Evolutionary conservation across 2,888 invertebrate genomes (phyloP), one percentile per base, ranked within the genome.

Genomic region (Syrista parreyssii): DNA sequence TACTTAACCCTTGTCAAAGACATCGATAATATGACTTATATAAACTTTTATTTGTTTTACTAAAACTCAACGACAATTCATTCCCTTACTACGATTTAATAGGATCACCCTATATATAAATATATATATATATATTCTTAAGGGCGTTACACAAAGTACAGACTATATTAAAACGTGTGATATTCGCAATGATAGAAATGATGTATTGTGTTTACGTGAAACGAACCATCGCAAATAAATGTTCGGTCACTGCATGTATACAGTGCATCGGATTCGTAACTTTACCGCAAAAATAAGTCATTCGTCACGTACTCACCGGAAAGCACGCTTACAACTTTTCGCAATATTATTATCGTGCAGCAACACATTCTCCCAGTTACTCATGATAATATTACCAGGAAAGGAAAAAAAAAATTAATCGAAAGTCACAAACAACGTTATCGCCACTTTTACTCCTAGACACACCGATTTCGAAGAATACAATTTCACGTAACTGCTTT

Each of bases 381-480:
- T 55, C 55, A 68, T 75, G 23, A 40, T 31, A 73, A 72, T 36
- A 55, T 33, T 11, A 35, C 30, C 23, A 36, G 30, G 9, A 33
- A 69, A 68, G 40, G 33, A 68, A 72, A 36, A 40, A 12, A 71
- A 23, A 78, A 69, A 78, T 76, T 78, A 78, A 80, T 78, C 80
- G 76, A 78, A 78, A 75, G 36, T 55, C 30, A 30, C 68, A 33
- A 71, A 68, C 76, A 75, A 68, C 79, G 78, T 81, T 83, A 84
- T 84, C 83, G 79, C 79, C 81, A 82, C 82, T 78, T 81, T 76
- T 78, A 80, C 23, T 55, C 71, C 31, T 76, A 75, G 71, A 81
- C 81, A 79, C 77, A 78, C 79, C 78, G 80, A 84, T 82, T 83
- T 84, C 75, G 81, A 77, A 80, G 82, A 81, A 83, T 83, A 83